These are phyloP conservation scores for Fundulus diaphanus DNA, from an alignment of 2,797 vertebrate genomes.

Conservation along the genomic window DNA sequence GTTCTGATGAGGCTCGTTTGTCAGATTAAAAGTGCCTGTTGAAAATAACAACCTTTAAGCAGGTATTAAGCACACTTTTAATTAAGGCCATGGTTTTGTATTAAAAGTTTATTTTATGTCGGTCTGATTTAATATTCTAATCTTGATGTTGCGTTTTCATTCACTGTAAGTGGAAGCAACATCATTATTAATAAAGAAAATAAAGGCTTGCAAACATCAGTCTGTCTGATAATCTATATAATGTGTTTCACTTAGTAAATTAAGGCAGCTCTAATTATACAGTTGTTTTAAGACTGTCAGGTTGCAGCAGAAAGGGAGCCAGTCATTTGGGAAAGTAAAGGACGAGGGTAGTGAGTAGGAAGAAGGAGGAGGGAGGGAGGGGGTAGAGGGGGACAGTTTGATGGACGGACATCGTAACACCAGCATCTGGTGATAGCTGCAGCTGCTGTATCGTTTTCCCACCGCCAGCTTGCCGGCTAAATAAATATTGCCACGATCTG, in stretches of 20 bases:
- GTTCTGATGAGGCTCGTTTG: background rate
- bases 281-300: conserved; percentile 87
- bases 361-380: conserved; percentile 22
- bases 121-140: background rate
- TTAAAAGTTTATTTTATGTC: background rate
- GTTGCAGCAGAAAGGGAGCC: conserved; percentile 80
- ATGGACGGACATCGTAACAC: conserved; percentile 84
- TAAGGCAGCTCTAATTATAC: conserved; percentile 83
- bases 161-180: background rate
- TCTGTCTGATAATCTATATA: background rate
- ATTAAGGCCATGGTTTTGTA: background rate
- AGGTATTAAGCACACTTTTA: background rate
- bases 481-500: conserved; percentile 88
- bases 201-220: background rate
- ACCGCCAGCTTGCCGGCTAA: conserved; percentile 83
- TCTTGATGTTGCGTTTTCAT: background rate
- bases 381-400: conserved; percentile 63
- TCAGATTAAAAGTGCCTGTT: background rate
- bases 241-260: background rate
- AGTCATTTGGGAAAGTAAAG: conserved; percentile 73
- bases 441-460: conserved; percentile 83
- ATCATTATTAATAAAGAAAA: too few relatives aligned
- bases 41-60: background rate
- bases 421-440: conserved; percentile 83
- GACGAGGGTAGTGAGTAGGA: conserved; percentile 58